Evolutionary conservation across 2,888 invertebrate species (phyloP), one percentile per base, ranked within the genome.

Genomic region (Formica aserva): DNA sequence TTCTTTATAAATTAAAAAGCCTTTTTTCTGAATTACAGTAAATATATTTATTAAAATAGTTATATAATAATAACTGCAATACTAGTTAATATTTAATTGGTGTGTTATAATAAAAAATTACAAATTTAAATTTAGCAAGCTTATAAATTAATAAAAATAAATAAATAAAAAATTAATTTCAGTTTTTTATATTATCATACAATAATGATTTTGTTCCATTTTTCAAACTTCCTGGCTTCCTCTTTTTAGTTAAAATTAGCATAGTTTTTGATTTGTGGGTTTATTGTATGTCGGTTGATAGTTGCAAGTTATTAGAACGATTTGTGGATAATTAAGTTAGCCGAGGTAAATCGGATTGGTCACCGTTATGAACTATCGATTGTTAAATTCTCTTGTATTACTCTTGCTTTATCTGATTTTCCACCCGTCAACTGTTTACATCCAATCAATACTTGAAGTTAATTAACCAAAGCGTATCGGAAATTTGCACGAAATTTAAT

Each of bases 381-480:
- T 65, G 52, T 11, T 52, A 6, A 18, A 18, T 48, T n/a, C 18
- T 52, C 52, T 41, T n/a, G 22, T 45, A 81, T 35, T 83, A 69
- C 26, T n/a, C 29, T 71, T 63, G 38, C 63, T 63, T 63, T 69
- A 69, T 26, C 41, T 35, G 45, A 35, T 52, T 52, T 78, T 63
- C 76, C 32, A 52, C 9, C 38, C 26, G 41, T n/a, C 62, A 52
- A 65, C 69, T 52, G 52, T 29, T 84, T 71, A 48, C 57, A 11
- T 18, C 26, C 65, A 75, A 85, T 84, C 76, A 57, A 74, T 72
- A 85, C 62, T 83, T 83, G 35, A 60, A 60, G 35, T 48, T 78
- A 78, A 85, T 85, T 83, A 85, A 62, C 60, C 62, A 67, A 65
- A 72, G 63, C 38, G 32, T 29, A 41, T 11, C 52, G 13, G 57